These are phyloP conservation scores for Cryptus armator DNA, from an alignment of 2,888 invertebrate species.

Conservation along the genomic window DNA sequence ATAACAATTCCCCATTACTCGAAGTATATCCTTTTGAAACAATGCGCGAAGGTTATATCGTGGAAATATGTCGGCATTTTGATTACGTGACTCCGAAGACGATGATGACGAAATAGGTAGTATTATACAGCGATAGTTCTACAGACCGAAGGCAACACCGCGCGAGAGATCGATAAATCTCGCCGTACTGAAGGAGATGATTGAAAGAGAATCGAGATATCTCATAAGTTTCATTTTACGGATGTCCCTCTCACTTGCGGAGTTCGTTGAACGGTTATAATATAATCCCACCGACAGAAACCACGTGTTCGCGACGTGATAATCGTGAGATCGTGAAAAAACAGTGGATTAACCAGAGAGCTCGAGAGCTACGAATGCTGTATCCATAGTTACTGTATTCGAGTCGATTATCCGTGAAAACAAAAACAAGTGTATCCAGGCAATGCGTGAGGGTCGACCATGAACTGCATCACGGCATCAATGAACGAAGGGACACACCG, in stretches of 20 bases:
- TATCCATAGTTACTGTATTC: background rate
- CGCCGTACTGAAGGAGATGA: background rate
- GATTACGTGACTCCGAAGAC: background rate
- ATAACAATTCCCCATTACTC: background rate
- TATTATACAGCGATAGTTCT: background rate
- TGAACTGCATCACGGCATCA: conserved; percentile 25
- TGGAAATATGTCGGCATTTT: background rate
- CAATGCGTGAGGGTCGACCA: conserved; percentile 13
- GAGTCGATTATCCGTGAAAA: background rate
- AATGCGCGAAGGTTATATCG: background rate
- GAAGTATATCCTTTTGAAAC: background rate
- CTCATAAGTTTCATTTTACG: background rate
- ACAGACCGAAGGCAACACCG: background rate
- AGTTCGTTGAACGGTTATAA: background rate
- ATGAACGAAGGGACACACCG: conserved; percentile 18
- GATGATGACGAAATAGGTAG: background rate
- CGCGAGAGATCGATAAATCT: conserved; percentile 2
- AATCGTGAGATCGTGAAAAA: background rate
- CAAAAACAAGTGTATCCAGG: background rate
- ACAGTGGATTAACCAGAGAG: background rate
- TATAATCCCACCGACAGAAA: background rate
- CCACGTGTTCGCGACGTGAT: background rate
- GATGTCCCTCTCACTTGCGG: background rate
- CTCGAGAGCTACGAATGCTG: background rate
- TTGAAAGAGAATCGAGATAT: background rate